Evolutionary conservation across 2,888 invertebrate species (phyloP), one percentile per base, ranked within the genome.

Genomic region (Subacronicta megacephala): DNA sequence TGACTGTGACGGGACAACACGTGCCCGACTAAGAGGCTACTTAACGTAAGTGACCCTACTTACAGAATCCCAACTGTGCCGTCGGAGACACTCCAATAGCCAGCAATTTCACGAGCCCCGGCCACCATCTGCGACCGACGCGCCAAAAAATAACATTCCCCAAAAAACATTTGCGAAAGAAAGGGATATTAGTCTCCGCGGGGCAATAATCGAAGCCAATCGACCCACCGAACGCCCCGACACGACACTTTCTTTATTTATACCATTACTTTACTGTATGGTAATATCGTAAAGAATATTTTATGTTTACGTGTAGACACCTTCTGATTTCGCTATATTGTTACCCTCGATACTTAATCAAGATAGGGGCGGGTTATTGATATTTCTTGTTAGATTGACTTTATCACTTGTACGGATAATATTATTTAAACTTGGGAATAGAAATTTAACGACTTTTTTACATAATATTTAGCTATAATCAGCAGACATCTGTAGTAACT

Each of bases 141-240:
- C 87, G 85, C 88, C 87, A 88, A 92, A 93, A 93, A 92, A 93
- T 92, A 90, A 91, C 90, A 90, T 89, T 86, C 86, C 87, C 90
- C 85, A 86, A 90, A 88, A 92, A 90, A 90, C 92, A 91, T 91
- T 92, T 88, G 84, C 85, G 80, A 90, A 92, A 90, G 91, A 91
- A 91, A 90, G 83, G 91, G 88, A 91, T 94, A 94, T 94, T 93
- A 93, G 90, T 94, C 94, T 94, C 94, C 86, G 84, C 80, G 94
- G 94, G 77, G 85, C 93, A 79, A 92, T 94, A 91, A 93, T 94
- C 93, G 92, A 93, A 91, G 89, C 90, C 94, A 93, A 94, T 94
- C 87, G 94, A 85, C 87, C 84, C 87, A 86, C 89, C 87, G 85
- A 87, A 84, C 84, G 86, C 77, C 74, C 84, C 84, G 78, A 87